phyloP scores from a whole-genome alignment of 2,888 invertebrate species.

The Teinopalpus imperialis region DNA sequence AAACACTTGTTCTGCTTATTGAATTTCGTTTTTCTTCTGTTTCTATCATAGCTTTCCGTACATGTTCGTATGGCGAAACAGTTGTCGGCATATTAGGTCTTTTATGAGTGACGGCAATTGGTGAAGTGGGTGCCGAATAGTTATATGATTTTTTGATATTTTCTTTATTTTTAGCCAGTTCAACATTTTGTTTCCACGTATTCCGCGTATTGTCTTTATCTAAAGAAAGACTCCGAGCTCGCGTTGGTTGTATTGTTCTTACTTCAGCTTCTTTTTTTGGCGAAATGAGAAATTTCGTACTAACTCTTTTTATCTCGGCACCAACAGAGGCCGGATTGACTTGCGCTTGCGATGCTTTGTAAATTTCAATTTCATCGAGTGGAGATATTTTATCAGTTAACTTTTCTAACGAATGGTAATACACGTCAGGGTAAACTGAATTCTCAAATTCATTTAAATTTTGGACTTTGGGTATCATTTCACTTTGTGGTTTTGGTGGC shows the following conservation, averaged over 20 bases:
- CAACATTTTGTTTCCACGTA: slow-evolving; percentile 8
- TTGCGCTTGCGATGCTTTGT: slow-evolving; percentile 55
- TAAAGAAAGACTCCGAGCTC: slow-evolving; percentile 68
- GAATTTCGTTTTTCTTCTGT: slow-evolving; percentile 65
- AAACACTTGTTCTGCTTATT: slow-evolving; percentile 44
- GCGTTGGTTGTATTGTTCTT: slow-evolving; percentile 64
- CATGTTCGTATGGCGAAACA: slow-evolving; percentile 66
- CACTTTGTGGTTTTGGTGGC: slow-evolving; percentile 50
- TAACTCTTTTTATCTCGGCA: slow-evolving; percentile 73
- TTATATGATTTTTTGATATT: slow-evolving; percentile 53
- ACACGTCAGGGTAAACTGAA: slow-evolving; percentile 58
- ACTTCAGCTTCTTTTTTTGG: slow-evolving; percentile 77
- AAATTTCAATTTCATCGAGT: slow-evolving; percentile 59
- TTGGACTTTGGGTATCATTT: slow-evolving; percentile 36
- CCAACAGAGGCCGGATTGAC: slow-evolving; percentile 64
- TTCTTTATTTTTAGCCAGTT: slow-evolving; percentile 22
- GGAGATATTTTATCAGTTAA: slow-evolving; percentile 53
- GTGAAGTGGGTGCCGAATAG: slow-evolving; percentile 74
- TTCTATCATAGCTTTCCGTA: slow-evolving; percentile 65
- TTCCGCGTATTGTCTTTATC: slow-evolving; percentile 43
- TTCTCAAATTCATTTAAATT: slow-evolving; percentile 30
- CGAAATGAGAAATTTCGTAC: slow-evolving; percentile 69
- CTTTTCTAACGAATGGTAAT: slow-evolving; percentile 72
- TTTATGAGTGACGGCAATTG: slow-evolving; percentile 58
- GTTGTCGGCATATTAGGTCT: slow-evolving; percentile 70